These are phyloP conservation scores for Enteromius mattozi DNA, from an alignment of 2,797 vertebrate genomes.

Conservation along the genomic window DNA sequence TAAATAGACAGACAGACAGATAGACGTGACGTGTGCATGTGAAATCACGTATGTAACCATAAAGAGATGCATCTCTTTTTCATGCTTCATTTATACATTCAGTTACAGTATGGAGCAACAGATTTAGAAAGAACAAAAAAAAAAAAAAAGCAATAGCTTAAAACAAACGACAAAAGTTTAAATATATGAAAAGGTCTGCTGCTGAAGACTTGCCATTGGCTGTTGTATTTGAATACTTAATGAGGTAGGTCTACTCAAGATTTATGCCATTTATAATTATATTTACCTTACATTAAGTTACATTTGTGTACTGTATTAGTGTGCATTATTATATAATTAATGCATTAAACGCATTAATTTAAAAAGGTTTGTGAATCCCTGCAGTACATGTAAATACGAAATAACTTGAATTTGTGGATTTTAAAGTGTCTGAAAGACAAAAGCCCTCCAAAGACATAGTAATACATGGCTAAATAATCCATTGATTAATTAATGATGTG, in stretches of 20 bases:
- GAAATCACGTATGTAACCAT: neutral
- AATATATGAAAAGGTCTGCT: neutral
- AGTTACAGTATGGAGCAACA: neutral
- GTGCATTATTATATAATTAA: neutral
- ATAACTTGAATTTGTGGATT: neutral
- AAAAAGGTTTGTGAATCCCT: neutral
- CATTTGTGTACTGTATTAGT: neutral
- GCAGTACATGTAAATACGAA: neutral
- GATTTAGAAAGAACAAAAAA: neutral
- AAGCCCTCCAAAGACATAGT: neutral
- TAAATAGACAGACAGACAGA: neutral
- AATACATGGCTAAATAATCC: neutral
- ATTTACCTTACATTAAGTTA: neutral
- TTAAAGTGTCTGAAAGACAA: neutral
- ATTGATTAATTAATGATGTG: neutral
- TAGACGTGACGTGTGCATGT: neutral
- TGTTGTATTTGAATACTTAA: neutral
- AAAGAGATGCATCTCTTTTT: too few species aligned
- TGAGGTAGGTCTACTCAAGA: neutral
- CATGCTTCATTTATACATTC: neutral
- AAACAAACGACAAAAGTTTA: neutral
- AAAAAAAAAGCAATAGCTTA: neutral
- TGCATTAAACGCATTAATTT: neutral
- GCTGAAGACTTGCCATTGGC: neutral
- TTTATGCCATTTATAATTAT: neutral